Evolutionary conservation across 2,113 vertebrate genomes (phyloP).

Genomic region (Oreochromis spilurus): DNA sequence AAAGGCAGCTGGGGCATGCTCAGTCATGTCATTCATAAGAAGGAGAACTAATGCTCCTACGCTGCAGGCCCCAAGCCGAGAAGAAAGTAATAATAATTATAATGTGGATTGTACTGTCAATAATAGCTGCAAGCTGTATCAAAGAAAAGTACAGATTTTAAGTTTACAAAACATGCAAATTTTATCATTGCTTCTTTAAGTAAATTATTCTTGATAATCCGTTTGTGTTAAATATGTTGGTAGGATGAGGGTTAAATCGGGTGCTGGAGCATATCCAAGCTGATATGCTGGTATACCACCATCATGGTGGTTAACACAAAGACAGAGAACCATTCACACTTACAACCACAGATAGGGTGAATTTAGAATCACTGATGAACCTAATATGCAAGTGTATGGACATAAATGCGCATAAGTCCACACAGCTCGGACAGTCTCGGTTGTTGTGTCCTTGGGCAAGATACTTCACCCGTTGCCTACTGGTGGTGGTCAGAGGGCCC

Average conservation of each 20-base stretch:
- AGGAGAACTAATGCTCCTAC: neutral
- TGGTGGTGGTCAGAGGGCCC: too few relatives aligned
- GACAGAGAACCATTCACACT: neutral
- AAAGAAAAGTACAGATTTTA: neutral
- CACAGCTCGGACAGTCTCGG: too few relatives aligned
- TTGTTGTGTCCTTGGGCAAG: too few relatives aligned
- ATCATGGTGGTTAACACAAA: neutral
- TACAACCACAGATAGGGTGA: neutral
- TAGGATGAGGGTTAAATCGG: neutral
- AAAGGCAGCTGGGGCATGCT: neutral
- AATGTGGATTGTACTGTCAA: neutral
- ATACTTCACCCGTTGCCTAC: too few relatives aligned
- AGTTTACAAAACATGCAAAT: neutral
- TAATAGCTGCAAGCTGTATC: neutral
- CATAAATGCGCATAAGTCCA: neutral
- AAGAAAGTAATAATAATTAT: neutral
- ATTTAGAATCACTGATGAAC: neutral
- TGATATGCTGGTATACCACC: neutral
- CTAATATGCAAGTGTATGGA: neutral
- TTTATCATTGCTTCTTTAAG: neutral
- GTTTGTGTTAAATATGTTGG: neutral
- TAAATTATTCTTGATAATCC: neutral
- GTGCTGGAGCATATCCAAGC: neutral
- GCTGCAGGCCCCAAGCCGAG: neutral
- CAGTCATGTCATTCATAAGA: neutral